A percentile compares a stretch with the other conserved stretches of the same genome.
Evolutionary conservation across 1,140 invertebrate species (phyloP).

Genomic region (Drosophila lacertosa): DNA sequence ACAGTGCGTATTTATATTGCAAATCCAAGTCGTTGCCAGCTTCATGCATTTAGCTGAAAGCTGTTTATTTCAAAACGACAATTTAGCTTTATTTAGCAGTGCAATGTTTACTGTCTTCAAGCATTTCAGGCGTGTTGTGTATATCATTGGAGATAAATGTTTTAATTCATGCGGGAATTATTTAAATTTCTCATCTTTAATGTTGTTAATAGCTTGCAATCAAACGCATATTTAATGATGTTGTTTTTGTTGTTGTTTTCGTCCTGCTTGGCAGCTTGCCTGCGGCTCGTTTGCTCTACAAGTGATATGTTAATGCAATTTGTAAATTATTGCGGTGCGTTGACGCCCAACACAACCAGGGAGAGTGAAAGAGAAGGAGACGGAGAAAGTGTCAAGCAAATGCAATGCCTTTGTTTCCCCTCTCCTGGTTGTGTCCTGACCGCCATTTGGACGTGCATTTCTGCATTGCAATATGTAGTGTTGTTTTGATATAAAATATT

Average conservation of each 20-base stretch:
- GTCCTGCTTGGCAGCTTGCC: slow-evolving; percentile 2
- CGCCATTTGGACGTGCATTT: slow-evolving; percentile 33
- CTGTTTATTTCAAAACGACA: slow-evolving; percentile 57
- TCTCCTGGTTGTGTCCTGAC: slow-evolving; percentile 16
- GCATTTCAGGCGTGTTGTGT: background rate
- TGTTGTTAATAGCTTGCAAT: slow-evolving; percentile 77
- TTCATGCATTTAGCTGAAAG: slow-evolving; percentile 36
- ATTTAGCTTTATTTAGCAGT: slow-evolving; percentile 51
- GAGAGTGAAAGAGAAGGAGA: too few relatives aligned
- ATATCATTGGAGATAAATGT: slow-evolving; percentile 26
- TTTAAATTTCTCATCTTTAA: slow-evolving; percentile 76
- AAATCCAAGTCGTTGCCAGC: slow-evolving; percentile 37
- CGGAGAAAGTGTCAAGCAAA: slow-evolving; percentile 15
- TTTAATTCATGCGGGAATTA: slow-evolving; percentile 64
- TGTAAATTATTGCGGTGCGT: slow-evolving; percentile 39
- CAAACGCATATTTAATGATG: slow-evolving; percentile 58
- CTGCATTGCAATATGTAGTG: slow-evolving; percentile 62
- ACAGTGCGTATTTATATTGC: slow-evolving; percentile 70
- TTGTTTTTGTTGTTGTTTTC: slow-evolving; percentile 16
- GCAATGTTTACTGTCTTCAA: slow-evolving; percentile 5
- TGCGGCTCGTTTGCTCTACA: slow-evolving; percentile 13
- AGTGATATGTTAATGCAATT: slow-evolving; percentile 74
- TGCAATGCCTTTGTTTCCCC: slow-evolving; percentile 46
- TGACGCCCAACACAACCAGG: slow-evolving; percentile 8
- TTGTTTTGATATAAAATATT: slow-evolving; percentile 63